Evolutionary conservation across 2,113 vertebrate species (phyloP), one percentile per base, ranked within the genome.

Genomic region (Pluvianellus socialis): DNA sequence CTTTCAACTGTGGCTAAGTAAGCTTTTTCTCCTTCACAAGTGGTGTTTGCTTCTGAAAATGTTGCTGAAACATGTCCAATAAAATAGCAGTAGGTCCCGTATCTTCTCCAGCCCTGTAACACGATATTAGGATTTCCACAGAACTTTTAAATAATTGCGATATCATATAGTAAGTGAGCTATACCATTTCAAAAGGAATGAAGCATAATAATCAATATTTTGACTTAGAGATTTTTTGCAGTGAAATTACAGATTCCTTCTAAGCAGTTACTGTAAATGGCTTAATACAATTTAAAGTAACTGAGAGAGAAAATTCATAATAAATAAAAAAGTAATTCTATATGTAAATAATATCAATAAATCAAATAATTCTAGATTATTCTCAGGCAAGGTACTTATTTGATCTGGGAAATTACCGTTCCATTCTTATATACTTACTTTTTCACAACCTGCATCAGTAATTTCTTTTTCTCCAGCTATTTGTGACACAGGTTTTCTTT

Each of bases 1-100:
- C 98, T 98, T 96, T 97, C 92, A 79, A 99, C 88, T 53, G 99
- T 98, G 75, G 98, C 94, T 90, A 99, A 94, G 55, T 97, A 88
- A 30, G 98, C 96, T 38, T 95, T 89, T 67, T 96, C 94, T 28
- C 45, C 77, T 72, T 72, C 87, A 90, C 99, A 99, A 18, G 89
- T 96, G 47, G 59, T 96, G 52, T 98, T 99, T 71, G 99, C 99
- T n/a, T 98, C 98, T 58, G 98, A 66, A 97, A 99, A 99, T 2
- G 97, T 98, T 94, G 98, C 98, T 67, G 93, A 96, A 84, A 98
- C 96, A 16, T 96, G 92, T 91, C 98, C 98, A 88, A 98, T 98
- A 68, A 98, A 97, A 91, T 99, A 99, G 76, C 99, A 99, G 77
- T 98, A 98, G 28, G 96, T 98, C 2, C 97, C 97, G 80, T 98